phyloP scores from a whole-genome alignment of 2,888 invertebrate species.

The Branchellion lobata region DNA sequence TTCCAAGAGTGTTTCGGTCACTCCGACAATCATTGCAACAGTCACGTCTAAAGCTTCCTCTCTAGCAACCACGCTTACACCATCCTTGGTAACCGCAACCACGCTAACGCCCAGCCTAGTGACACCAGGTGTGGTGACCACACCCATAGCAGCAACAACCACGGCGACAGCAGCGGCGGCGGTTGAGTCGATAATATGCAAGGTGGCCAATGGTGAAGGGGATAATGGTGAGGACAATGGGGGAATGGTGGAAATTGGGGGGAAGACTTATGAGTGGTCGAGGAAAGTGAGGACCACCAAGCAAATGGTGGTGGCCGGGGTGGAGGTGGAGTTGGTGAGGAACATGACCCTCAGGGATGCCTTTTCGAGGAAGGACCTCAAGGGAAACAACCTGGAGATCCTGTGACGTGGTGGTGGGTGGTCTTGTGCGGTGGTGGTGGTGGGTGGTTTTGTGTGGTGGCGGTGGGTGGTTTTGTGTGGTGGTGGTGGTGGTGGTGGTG shows the following conservation, averaged over 20 bases:
- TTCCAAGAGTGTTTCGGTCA: background rate
- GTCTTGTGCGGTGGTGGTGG: too few species aligned
- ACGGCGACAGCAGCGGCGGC: too few species aligned
- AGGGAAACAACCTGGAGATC: background rate
- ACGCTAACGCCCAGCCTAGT: background rate
- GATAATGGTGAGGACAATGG: background rate
- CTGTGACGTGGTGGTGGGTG: background rate
- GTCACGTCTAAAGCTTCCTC: background rate
- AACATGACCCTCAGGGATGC: constrained; percentile 4
- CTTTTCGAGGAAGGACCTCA: background rate
- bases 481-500: too few species aligned
- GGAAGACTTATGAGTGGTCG: constrained; percentile 6
- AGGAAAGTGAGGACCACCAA: constrained; percentile 4
- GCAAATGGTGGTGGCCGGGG: background rate
- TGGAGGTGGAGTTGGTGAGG: constrained; percentile 14
- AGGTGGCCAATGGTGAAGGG: background rate
- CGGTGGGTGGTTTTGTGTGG: too few species aligned
- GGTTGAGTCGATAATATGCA: too few species aligned
- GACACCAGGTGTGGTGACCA: too few species aligned
- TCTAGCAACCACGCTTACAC: background rate
- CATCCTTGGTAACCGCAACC: background rate
- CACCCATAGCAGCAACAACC: too few species aligned
- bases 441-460: too few species aligned
- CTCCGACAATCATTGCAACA: background rate
- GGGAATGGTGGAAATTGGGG: constrained; percentile 12